phyloP scores from a whole-genome alignment of 2,113 vertebrate genomes.

The Chaenocephalus aceratus region DNA sequence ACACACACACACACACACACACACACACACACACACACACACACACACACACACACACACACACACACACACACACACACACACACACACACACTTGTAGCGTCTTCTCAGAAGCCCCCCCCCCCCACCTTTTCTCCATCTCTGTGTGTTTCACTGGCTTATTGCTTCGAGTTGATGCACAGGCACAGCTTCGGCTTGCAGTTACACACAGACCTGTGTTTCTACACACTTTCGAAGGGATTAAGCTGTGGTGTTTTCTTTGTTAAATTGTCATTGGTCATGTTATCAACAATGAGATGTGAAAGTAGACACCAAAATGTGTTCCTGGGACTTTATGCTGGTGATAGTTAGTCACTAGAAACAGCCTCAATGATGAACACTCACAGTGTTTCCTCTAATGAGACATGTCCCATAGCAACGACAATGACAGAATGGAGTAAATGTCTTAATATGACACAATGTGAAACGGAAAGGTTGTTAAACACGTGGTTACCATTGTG shows the following conservation, averaged over 20 bases:
- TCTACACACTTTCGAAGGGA: neutral
- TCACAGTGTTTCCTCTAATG: neutral
- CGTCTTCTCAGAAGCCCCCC: slow-evolving; percentile 40
- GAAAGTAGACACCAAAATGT: neutral
- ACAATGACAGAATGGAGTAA: too few relatives aligned
- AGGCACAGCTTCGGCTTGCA: neutral
- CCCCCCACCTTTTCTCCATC: neutral
- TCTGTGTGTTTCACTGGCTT: slow-evolving; percentile 13
- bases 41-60: too few relatives aligned
- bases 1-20: too few relatives aligned
- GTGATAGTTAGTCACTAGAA: neutral
- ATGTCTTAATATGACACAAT: too few relatives aligned
- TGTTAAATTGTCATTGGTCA: neutral
- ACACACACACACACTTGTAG: slow-evolving; percentile 56
- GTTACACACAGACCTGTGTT: slow-evolving; percentile 12
- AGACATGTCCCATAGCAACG: neutral
- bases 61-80: too few relatives aligned
- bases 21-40: too few relatives aligned
- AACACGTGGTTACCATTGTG: too few relatives aligned
- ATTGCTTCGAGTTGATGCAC: slow-evolving; percentile 31
- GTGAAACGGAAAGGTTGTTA: too few relatives aligned
- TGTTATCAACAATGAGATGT: neutral
- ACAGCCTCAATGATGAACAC: neutral
- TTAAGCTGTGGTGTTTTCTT: neutral
- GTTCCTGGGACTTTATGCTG: neutral